A percentile compares a stretch with the other conserved stretches of the same genome.
Conservation (phyloP, 2,113 vertebrate genomes). For the Hyperopisus bebe region DNA sequence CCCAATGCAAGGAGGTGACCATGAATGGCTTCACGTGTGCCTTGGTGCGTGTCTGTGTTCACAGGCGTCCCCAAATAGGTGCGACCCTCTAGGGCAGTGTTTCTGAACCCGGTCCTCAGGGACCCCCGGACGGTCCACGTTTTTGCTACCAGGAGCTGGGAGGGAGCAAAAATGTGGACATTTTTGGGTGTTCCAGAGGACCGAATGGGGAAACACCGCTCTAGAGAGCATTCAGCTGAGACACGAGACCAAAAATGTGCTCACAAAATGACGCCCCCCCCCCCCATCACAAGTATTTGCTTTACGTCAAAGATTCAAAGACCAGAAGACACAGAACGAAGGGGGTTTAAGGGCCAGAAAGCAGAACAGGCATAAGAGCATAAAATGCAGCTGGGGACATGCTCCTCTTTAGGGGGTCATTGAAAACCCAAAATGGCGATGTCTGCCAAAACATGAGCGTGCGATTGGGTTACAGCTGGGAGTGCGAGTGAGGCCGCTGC, state of each 20-base stretch:
- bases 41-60: neutral
- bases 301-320: neutral
- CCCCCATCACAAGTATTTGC: neutral
- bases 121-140: neutral
- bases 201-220: neutral
- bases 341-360: neutral
- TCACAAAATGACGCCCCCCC: neutral
- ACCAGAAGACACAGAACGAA: neutral
- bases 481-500: neutral
- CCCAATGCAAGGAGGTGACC: neutral
- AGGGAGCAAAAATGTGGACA: neutral
- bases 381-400: neutral
- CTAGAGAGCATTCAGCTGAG: neutral
- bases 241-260: neutral
- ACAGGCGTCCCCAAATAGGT: neutral
- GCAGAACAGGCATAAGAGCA: neutral
- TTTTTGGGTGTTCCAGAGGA: neutral
- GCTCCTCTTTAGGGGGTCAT: neutral
- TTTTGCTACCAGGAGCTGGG: neutral
- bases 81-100: neutral
- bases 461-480: neutral
- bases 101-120: neutral
- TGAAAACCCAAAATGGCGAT: neutral
- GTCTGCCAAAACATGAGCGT: neutral
- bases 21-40: neutral